Evolutionary conservation across 2,888 invertebrate species (phyloP), one percentile per base, ranked within the genome.

Genomic region (Melanotus villosus): DNA sequence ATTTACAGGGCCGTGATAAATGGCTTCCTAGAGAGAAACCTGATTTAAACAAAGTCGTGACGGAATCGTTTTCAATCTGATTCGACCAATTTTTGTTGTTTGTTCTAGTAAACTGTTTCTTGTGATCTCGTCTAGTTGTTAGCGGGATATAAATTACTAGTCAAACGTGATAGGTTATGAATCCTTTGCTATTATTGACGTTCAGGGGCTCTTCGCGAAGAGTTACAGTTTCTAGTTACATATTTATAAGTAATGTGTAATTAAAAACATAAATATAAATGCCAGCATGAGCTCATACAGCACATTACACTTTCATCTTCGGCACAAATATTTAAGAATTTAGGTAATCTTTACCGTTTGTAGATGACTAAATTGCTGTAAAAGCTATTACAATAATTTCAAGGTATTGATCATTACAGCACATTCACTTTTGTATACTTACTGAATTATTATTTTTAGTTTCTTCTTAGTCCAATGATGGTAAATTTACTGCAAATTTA

Each of bases 111-210:
- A 45, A 59, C 26, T 26, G 36, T 52, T 64, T 38, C 30, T 52
- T 64, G 43, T 64, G 52, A 64, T 41, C 52, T 54, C 38, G 36
- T 26, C 43, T 32, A 30, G 36, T 64, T 32, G 41, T 38, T 18
- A 52, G 45, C 50, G 18, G 45, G 19, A 54, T 16, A 60, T 69
- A 60, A 69, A 60, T 65, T 56, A 60, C 32, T 16, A 16, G 47
- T 34, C 36, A 47, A 73, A 62, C 74, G 74, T 74, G 74, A 74
- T 68, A 74, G 74, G 73, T 74, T 73, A 74, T 66, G 59, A 26
- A 26, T 7, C 56, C 56, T 57, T 9, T 23, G 65, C 56, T 65
- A n/a, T 56, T 57, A 45, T 52, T 12, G 41, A 41, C 34, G 14
- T 43, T 34, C 30, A 18, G 12, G 21, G 30, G 64, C 56, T 54